Conservation (phyloP, 2,113 vertebrate species). For the Oreochromis niloticus region DNA sequence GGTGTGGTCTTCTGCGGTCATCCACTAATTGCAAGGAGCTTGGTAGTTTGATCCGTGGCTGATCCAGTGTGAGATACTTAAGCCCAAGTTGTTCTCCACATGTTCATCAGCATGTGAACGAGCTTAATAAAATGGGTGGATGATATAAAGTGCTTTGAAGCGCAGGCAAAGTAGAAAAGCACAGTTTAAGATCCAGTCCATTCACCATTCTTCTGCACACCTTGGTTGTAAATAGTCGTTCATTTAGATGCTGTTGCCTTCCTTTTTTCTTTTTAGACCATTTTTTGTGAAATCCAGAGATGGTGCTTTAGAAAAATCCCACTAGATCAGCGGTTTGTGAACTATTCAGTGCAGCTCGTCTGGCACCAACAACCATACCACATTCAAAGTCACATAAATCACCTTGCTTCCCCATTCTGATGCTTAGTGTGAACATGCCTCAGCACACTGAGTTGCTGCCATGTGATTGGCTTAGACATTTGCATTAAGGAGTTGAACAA, state of each 20-base stretch:
- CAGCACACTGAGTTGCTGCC: neutral
- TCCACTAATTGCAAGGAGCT: neutral
- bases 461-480: neutral
- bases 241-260: neutral
- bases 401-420: neutral
- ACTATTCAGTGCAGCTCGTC: neutral
- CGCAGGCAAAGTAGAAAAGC: neutral
- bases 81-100: neutral
- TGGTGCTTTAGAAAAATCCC: neutral
- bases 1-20: neutral
- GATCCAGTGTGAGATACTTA: neutral
- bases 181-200: neutral
- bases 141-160: neutral
- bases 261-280: neutral
- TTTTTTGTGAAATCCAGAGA: neutral
- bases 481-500: neutral
- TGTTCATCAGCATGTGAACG: neutral
- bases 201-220: neutral
- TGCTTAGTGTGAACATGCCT: neutral
- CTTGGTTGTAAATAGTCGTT: neutral
- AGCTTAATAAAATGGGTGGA: neutral
- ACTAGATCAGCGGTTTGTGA: neutral
- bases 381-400: neutral
- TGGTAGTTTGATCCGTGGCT: neutral
- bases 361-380: neutral